Percentiles rank a stretch among this genome's conserved stretches.
Evolutionary conservation across 2,113 vertebrate species (phyloP).

Genomic region (Malaclemys terrapin): DNA sequence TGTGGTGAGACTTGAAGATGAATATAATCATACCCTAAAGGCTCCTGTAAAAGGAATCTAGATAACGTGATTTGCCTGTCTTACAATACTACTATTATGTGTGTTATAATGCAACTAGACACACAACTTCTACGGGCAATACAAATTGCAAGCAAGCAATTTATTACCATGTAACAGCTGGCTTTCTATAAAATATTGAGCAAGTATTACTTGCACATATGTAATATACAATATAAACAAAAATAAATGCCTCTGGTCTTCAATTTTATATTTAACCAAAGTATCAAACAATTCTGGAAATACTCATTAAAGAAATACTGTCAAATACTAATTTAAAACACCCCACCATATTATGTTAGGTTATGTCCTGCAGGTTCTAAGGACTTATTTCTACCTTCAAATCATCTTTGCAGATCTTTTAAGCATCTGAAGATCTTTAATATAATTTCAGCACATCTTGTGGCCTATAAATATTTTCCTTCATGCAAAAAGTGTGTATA

Average conservation of each 20-base stretch:
- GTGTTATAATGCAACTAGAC: neutral
- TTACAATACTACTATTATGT: neutral
- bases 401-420: neutral
- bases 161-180: neutral
- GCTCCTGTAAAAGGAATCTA: neutral
- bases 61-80: neutral
- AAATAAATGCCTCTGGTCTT: neutral
- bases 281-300: neutral
- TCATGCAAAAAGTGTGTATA: fast-evolving
- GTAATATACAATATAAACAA: neutral
- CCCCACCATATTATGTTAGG: fast-evolving
- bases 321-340: neutral
- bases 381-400: neutral
- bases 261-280: neutral
- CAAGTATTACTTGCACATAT: neutral
- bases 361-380: neutral
- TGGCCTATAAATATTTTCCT: neutral
- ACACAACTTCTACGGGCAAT: neutral
- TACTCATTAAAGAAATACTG: neutral
- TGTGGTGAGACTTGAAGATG: neutral
- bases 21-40: slow-evolving; percentile 5
- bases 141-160: neutral
- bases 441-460: neutral
- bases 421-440: slow-evolving; percentile 18
- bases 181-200: neutral